phyloP scores from a whole-genome alignment of 2,797 vertebrate genomes.

The Halcyon badia region DNA sequence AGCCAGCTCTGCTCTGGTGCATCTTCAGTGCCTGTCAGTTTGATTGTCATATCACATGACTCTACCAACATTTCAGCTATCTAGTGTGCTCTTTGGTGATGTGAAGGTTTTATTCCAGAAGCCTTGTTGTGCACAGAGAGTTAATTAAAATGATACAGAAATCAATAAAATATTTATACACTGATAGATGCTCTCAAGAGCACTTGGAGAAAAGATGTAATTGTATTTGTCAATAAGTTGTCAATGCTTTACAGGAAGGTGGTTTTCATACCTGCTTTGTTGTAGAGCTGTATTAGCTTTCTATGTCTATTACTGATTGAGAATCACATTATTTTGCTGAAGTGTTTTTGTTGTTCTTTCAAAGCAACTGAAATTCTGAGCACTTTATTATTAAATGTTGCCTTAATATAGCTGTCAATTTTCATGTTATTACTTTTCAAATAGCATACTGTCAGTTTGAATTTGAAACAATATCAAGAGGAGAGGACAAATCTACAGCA shows the following conservation, averaged over 20 bases:
- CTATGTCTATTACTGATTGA: not conserved
- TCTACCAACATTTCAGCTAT: not conserved
- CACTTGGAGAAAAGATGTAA: not conserved
- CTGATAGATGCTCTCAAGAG: not conserved
- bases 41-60: fast-evolving
- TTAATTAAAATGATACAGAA: not conserved
- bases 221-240: not conserved
- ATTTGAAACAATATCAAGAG: not conserved
- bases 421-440: not conserved
- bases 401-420: not conserved
- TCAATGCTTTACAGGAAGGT: not conserved
- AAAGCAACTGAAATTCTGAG: not conserved
- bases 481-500: not conserved
- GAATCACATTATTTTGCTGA: not conserved
- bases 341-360: not conserved
- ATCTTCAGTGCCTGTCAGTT: not conserved
- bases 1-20: not conserved
- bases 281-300: not conserved
- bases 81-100: not conserved
- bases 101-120: not conserved
- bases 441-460: not conserved
- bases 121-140: not conserved
- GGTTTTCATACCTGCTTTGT: not conserved
- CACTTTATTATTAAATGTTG: not conserved
- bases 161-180: not conserved